Evolutionary conservation across 37 sponge, comb jelly and placozoan species (phyloP).

Genomic region (Cladorhizidae sp.): DNA sequence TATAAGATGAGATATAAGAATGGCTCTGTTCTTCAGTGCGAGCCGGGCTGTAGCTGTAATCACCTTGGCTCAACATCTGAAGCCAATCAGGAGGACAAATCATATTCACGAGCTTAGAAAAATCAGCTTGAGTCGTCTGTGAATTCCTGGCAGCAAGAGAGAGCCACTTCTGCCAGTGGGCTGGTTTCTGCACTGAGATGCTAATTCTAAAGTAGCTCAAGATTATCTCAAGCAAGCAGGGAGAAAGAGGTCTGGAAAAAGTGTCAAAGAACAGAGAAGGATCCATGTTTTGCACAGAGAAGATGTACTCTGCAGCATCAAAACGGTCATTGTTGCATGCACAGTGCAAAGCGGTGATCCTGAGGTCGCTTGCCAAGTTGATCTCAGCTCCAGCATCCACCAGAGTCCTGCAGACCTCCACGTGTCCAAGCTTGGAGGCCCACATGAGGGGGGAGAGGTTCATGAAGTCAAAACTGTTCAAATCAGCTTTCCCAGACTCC

Average conservation of each 20-base stretch:
- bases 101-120: conserved; percentile 5
- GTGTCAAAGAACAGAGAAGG: conserved; percentile 5
- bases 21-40: not conserved
- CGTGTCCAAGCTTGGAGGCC: conserved; percentile 40
- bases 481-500: conserved; percentile 19
- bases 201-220: not conserved
- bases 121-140: not conserved
- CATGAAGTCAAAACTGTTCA: conserved; percentile 47
- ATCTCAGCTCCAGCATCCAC: conserved; percentile 43
- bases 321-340: conserved; percentile 21
- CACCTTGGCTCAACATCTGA: not conserved
- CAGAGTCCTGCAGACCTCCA: conserved; percentile 17
- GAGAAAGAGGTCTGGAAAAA: not conserved
- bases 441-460: conserved; percentile 62
- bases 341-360: conserved; percentile 53
- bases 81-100: conserved; percentile 41
- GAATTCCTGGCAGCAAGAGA: conserved; percentile 18
- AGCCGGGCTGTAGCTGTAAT: not conserved
- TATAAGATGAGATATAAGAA: not conserved
- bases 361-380: conserved; percentile 1
- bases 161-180: conserved; percentile 35
- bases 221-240: not conserved
- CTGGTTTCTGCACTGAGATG: not conserved
- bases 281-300: conserved; percentile 19
- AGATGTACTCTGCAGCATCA: conserved; percentile 23